Conservation (phyloP, 2,888 invertebrate genomes). For the Vannuccia rotundouncinata region DNA sequence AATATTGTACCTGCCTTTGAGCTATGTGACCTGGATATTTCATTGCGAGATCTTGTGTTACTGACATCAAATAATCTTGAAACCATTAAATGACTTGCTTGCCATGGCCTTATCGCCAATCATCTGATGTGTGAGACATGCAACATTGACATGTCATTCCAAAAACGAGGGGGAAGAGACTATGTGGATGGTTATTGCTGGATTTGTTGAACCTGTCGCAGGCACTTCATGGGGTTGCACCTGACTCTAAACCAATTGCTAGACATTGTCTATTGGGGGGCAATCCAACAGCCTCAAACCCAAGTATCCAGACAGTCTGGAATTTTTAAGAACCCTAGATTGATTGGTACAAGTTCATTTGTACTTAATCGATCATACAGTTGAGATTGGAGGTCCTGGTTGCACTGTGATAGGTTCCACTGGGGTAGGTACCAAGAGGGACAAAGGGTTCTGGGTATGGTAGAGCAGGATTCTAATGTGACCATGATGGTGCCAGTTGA, state of each 20-base stretch:
- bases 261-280: background rate
- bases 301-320: background rate
- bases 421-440: background rate
- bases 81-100: background rate
- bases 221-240: background rate
- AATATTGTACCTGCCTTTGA: constrained; percentile 12
- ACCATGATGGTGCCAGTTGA: background rate
- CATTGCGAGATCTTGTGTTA: background rate
- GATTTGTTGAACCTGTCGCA: background rate
- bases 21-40: background rate
- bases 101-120: background rate
- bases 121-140: background rate
- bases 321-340: background rate
- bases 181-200: background rate
- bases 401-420: background rate
- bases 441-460: background rate
- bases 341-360: background rate
- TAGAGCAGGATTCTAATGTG: background rate
- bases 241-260: background rate
- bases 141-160: background rate
- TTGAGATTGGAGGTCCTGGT: background rate
- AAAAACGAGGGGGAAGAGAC: background rate
- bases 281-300: background rate
- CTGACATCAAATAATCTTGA: constrained; percentile 3
- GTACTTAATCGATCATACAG: background rate